A percentile compares a stretch with the other conserved stretches of the same genome.
Evolutionary conservation across 1,140 invertebrate species (phyloP).

Genomic region (Drosophila paulistorum): DNA sequence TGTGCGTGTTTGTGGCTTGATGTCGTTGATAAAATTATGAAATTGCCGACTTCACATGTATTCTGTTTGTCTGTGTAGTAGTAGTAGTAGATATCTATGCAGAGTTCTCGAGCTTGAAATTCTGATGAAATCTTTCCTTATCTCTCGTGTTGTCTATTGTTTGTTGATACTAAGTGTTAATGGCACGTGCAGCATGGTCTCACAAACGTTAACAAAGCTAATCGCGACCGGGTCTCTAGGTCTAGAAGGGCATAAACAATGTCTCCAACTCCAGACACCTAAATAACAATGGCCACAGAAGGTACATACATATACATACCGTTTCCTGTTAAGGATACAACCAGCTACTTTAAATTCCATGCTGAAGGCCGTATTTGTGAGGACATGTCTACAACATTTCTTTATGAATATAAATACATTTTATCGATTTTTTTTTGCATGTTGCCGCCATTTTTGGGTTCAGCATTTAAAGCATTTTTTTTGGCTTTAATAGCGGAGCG

Average conservation of each 20-base stretch:
- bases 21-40: slow-evolving; percentile 76
- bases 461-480: slow-evolving; percentile 47
- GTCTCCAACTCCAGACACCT: slow-evolving; percentile 12
- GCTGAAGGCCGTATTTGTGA: slow-evolving; percentile 58
- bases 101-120: slow-evolving; percentile 49
- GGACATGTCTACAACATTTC: slow-evolving; percentile 44
- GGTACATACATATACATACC: slow-evolving; percentile 2
- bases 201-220: slow-evolving; percentile 28
- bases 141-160: slow-evolving; percentile 40
- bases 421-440: slow-evolving; percentile 68
- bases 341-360: slow-evolving; percentile 78
- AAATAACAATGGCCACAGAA: background rate
- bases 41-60: slow-evolving; percentile 44
- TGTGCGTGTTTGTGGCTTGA: slow-evolving; percentile 66
- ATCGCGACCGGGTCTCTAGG: background rate
- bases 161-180: slow-evolving; percentile 71
- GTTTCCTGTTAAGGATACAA: slow-evolving; percentile 12
- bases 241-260: slow-evolving; percentile 44
- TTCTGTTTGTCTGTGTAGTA: too few species aligned
- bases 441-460: slow-evolving; percentile 14
- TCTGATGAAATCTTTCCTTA: slow-evolving; percentile 74
- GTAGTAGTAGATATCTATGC: background rate
- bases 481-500: slow-evolving; percentile 17
- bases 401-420: slow-evolving; percentile 79
- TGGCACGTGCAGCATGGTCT: slow-evolving; percentile 71